These are phyloP conservation scores for Cossypha caffra DNA, from an alignment of 2,797 vertebrate species.

Conservation along the genomic window DNA sequence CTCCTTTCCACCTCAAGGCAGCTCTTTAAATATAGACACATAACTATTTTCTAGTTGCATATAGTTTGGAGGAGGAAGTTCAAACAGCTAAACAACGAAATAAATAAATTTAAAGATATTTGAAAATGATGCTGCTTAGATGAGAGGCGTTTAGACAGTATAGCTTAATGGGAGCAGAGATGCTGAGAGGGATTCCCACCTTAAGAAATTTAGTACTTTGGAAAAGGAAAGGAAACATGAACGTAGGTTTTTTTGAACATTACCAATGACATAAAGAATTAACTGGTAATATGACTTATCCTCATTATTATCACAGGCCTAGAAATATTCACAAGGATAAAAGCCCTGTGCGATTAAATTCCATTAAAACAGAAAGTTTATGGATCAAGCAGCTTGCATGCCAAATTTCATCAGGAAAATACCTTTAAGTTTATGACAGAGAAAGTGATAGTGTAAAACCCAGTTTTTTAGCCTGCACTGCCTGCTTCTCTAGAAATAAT, in stretches of 20 bases:
- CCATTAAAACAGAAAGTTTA: background rate
- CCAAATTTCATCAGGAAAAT: background rate
- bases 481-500: background rate
- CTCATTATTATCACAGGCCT: background rate
- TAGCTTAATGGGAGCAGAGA: background rate
- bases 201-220: background rate
- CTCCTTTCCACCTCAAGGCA: background rate
- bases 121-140: background rate
- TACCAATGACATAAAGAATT: background rate
- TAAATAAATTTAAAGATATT: background rate
- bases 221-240: background rate
- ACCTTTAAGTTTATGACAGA: background rate
- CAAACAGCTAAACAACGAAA: background rate
- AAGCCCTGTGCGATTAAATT: background rate
- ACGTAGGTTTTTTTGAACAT: background rate
- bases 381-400: background rate
- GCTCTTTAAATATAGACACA: background rate
- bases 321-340: background rate
- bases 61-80: background rate
- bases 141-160: background rate
- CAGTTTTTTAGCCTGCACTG: background rate
- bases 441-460: background rate
- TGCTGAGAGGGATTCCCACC: background rate
- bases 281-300: background rate
- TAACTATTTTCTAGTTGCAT: background rate